A percentile compares a stretch with the other conserved stretches of the same genome.
phyloP scores from a whole-genome alignment of 2,797 vertebrate genomes.

The Epinephelus coioides region DNA sequence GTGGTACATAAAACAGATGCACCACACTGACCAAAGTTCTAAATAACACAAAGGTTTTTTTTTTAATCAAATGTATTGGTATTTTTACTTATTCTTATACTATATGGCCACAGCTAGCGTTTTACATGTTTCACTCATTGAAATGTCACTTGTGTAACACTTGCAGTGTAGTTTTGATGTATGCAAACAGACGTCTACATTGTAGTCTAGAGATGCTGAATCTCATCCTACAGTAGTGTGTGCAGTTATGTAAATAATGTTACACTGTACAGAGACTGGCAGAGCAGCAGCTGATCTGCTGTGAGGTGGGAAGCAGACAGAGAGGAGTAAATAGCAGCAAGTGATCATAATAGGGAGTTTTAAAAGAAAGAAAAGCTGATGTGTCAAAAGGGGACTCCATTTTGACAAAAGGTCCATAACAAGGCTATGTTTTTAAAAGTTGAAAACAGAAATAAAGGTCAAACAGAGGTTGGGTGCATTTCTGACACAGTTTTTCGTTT shows the following conservation, averaged over 20 bases:
- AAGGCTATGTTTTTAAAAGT: neutral
- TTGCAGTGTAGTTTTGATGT: neutral
- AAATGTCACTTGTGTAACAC: neutral
- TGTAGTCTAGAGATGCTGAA: neutral
- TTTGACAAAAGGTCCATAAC: slow-evolving; percentile 8
- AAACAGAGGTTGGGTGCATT: neutral
- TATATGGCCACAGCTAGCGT: no score
- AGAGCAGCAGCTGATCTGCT: slow-evolving; percentile 2
- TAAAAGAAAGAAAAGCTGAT: neutral
- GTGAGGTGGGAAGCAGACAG: slow-evolving; percentile 3
- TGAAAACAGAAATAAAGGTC: neutral
- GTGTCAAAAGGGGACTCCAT: slow-evolving; percentile 11
- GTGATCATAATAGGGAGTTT: slow-evolving; percentile 19
- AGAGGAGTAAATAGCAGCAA: neutral
- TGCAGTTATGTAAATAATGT: slow-evolving; percentile 33
- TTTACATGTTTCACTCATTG: neutral
- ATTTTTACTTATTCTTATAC: no score
- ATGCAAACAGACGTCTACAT: neutral
- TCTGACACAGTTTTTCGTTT: neutral
- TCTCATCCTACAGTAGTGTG: slow-evolving; percentile 8
- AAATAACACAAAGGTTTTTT: no score
- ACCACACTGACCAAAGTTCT: no score
- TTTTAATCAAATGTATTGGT: no score
- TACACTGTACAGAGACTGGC: neutral
- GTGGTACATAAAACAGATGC: no score